Percentiles rank a stretch among this genome's conserved stretches.
These are phyloP conservation scores for Petrolisthes manimaculis DNA, from an alignment of 2,888 invertebrate species.

Conservation along the genomic window DNA sequence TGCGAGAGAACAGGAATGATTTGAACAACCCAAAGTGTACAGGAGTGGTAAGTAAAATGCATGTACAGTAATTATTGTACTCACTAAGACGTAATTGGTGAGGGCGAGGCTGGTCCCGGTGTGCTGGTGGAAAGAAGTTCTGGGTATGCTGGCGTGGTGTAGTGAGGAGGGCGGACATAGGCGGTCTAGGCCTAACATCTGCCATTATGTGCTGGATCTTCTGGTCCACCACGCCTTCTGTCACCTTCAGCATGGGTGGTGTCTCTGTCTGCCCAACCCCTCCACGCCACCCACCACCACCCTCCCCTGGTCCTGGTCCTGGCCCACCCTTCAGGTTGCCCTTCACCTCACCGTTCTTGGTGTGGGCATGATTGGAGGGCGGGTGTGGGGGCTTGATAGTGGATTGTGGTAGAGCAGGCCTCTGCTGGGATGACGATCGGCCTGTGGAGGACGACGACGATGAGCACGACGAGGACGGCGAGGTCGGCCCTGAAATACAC, in stretches of 20 bases:
- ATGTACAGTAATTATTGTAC: too few species aligned
- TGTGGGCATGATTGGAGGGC: slow-evolving; percentile 41
- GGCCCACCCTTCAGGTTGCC: slow-evolving; percentile 53
- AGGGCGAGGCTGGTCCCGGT: too few species aligned
- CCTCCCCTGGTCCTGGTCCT: slow-evolving; percentile 53
- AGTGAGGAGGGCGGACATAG: slow-evolving; percentile 55
- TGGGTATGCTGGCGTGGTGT: slow-evolving; percentile 26
- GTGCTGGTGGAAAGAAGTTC: slow-evolving; percentile 20
- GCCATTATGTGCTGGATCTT: slow-evolving; percentile 53
- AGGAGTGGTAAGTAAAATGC: too few species aligned
- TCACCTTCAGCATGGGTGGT: background rate
- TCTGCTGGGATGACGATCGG: slow-evolving; percentile 28
- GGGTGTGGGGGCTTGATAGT: slow-evolving; percentile 37
- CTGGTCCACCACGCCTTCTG: slow-evolving; percentile 22
- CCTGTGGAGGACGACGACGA: slow-evolving; percentile 15
- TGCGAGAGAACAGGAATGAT: too few species aligned
- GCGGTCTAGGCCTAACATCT: slow-evolving; percentile 41
- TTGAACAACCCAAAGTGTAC: too few species aligned
- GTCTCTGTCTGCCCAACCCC: background rate
- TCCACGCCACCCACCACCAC: slow-evolving; percentile 30
- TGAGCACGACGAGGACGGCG: slow-evolving; percentile 24
- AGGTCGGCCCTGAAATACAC: background rate
- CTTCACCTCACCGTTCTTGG: slow-evolving; percentile 52
- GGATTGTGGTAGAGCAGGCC: slow-evolving; percentile 23
- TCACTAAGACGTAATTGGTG: too few species aligned